Percentiles rank a stretch among this genome's conserved stretches.
Evolutionary conservation across 2,797 vertebrate genomes (phyloP).

Genomic region (Phaenicophaeus curvirostris): DNA sequence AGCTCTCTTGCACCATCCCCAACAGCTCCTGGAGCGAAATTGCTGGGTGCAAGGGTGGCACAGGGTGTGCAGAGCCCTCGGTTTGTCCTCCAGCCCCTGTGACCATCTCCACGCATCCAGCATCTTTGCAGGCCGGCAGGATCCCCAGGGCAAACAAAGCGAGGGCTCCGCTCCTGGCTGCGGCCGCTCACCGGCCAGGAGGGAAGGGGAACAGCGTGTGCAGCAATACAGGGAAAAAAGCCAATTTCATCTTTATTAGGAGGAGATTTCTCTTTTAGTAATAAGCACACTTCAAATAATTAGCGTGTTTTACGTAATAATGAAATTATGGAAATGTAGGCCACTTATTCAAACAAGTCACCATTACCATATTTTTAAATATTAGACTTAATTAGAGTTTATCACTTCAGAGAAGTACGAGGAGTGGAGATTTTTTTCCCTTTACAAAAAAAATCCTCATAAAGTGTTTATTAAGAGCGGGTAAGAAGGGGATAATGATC

Average conservation of each 20-base stretch:
- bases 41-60: neutral
- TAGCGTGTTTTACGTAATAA: conserved; percentile 98
- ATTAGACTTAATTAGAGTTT: conserved; percentile 99
- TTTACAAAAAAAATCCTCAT: conserved; percentile 92
- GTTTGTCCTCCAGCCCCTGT: neutral
- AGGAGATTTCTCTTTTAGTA: conserved; percentile 91
- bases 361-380: conserved; percentile 99
- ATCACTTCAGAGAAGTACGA: conserved; percentile 88
- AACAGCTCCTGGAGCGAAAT: neutral
- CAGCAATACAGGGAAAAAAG: conserved; percentile 77
- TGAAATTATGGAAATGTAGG: conserved; percentile 94
- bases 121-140: neutral
- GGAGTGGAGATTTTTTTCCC: conserved; percentile 85
- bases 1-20: neutral
- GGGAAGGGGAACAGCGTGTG: conserved; percentile 65
- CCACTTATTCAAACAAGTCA: conserved; percentile 91
- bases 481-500: conserved; percentile 98
- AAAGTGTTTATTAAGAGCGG: conserved; percentile 99
- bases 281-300: conserved; percentile 94
- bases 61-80: neutral
- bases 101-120: neutral
- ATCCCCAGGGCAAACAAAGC: conserved; percentile 35
- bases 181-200: conserved; percentile 53
- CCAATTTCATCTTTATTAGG: conserved; percentile 96
- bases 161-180: neutral